These are phyloP conservation scores for Hippoglossus hippoglossus DNA, from an alignment of 2,797 vertebrate genomes.

Conservation along the genomic window DNA sequence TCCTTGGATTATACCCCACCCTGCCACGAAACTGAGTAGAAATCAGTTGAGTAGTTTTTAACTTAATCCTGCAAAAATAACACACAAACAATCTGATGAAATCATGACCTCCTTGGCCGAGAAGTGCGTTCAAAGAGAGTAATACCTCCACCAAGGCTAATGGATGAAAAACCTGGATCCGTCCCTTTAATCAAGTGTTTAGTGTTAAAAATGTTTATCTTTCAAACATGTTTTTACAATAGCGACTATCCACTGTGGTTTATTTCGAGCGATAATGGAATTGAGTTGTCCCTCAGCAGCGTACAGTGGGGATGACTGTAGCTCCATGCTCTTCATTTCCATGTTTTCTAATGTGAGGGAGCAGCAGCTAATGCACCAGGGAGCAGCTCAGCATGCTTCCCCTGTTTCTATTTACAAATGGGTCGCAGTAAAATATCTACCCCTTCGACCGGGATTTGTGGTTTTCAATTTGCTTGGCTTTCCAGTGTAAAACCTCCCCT, in stretches of 20 bases:
- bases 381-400: constrained; percentile 18
- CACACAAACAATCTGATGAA: no score
- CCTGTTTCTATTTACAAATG: constrained; percentile 37
- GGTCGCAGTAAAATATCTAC: constrained; percentile 30
- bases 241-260: background rate
- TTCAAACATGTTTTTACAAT: constrained; percentile 14
- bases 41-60: no score
- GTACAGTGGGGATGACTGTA: background rate
- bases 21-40: no score
- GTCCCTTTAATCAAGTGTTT: no score
- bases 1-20: no score
- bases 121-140: no score
- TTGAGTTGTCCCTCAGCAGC: constrained; percentile 27
- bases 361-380: constrained; percentile 37
- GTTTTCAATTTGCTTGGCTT: constrained; percentile 48
- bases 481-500: constrained; percentile 39
- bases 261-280: constrained; percentile 22
- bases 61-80: no score
- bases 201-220: background rate
- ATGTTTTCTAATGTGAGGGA: constrained; percentile 30
- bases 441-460: constrained; percentile 47
- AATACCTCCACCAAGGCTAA: no score
- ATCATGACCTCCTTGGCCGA: no score
- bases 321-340: constrained; percentile 20
- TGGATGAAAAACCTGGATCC: no score